Conservation (phyloP, 2,113 vertebrate genomes). For the Pica pica region DNA sequence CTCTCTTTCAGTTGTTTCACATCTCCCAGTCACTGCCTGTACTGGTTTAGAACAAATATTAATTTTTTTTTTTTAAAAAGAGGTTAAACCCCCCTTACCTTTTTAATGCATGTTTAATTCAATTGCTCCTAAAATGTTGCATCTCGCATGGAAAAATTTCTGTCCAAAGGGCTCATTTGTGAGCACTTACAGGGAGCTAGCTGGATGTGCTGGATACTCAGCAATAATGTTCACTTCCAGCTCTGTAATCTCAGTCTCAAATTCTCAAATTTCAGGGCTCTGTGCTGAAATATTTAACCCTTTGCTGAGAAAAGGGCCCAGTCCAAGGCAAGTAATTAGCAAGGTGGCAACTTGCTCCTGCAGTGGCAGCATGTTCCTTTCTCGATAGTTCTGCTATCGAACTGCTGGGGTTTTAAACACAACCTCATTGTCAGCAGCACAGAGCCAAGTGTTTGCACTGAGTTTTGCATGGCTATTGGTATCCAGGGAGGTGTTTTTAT, state of each 20-base stretch:
- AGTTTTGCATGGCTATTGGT: rapidly evolving
- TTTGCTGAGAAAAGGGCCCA: neutral
- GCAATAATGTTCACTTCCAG: rapidly evolving
- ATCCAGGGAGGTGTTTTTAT: neutral
- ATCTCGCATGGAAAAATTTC: neutral
- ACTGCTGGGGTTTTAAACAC: neutral
- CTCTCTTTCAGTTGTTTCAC: neutral
- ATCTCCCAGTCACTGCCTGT: neutral
- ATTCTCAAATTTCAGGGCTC: neutral
- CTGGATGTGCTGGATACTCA: neutral
- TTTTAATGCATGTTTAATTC: neutral
- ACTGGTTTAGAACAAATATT: neutral
- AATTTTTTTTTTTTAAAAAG: neutral
- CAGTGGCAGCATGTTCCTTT: neutral
- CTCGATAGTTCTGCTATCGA: neutral
- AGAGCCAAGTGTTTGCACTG: neutral
- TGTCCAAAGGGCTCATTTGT: neutral
- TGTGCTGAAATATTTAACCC: neutral
- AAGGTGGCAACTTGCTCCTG: neutral
- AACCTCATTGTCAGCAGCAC: neutral
- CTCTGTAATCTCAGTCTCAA: neutral
- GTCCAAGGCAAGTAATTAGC: neutral
- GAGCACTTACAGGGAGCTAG: neutral
- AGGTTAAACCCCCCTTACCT: rapidly evolving
- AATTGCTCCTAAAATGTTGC: neutral